Conservation (phyloP, 2,113 vertebrate species). For the Actenoides hombroni region DNA sequence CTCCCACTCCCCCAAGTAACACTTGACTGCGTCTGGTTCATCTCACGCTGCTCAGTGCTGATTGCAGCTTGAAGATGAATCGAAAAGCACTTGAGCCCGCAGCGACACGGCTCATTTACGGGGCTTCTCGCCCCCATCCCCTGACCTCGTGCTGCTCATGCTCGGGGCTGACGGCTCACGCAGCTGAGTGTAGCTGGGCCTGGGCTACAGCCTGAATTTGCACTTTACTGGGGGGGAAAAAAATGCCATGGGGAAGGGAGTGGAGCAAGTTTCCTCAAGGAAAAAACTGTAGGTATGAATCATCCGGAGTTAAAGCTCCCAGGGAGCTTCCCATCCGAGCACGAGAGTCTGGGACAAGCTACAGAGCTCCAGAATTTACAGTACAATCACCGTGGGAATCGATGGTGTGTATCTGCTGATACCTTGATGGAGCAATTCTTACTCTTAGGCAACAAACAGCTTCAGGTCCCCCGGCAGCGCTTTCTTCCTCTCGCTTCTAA, state of each 20-base stretch:
- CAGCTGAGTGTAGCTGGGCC: neutral
- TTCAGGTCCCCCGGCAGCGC: neutral
- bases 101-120: neutral
- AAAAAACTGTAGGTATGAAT: neutral
- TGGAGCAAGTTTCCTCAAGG: neutral
- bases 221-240: neutral
- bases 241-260: neutral
- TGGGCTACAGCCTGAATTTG: neutral
- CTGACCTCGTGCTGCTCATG: too few species aligned
- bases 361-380: neutral
- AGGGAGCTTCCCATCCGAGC: accelerated
- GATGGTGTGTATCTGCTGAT: neutral
- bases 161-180: too few species aligned
- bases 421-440: neutral
- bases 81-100: neutral
- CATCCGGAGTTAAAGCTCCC: neutral
- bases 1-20: neutral
- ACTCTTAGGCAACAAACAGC: neutral
- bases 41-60: neutral
- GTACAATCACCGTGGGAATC: accelerated
- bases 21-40: neutral
- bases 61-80: neutral
- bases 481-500: neutral
- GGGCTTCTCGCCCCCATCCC: neutral
- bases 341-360: accelerated